Evolutionary conservation across 2,113 vertebrate species (phyloP).

Genomic region (Blennius ocellaris): DNA sequence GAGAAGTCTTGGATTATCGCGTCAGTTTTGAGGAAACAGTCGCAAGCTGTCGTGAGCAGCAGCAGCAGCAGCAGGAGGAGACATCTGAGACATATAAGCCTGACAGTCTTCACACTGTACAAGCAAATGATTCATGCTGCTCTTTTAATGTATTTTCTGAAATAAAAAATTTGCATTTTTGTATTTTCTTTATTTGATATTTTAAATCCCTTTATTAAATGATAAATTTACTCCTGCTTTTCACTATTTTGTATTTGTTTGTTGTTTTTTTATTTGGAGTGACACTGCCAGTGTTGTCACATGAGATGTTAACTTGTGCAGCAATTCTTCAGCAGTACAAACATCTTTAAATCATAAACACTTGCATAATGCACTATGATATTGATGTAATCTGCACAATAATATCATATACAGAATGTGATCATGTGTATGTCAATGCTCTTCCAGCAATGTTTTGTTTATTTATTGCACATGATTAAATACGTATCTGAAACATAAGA

Average conservation of each 20-base stretch:
- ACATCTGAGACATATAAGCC: not conserved
- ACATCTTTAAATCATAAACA: not conserved
- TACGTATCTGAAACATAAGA: not conserved
- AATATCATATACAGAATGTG: not conserved
- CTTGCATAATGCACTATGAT: not conserved
- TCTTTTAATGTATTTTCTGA: no score
- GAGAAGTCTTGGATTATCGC: slow-evolving; percentile 1
- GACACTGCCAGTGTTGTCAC: not conserved
- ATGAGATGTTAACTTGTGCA: not conserved
- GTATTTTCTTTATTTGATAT: not conserved
- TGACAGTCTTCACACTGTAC: not conserved
- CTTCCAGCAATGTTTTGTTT: not conserved
- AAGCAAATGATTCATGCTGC: not conserved
- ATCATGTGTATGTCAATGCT: not conserved
- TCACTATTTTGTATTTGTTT: not conserved
- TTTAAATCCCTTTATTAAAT: not conserved
- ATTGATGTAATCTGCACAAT: not conserved
- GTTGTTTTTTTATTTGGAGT: slow-evolving; percentile 12
- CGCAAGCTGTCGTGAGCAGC: not conserved
- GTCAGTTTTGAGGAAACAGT: no score
- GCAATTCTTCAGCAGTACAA: slow-evolving; percentile 1
- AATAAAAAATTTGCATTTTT: not conserved
- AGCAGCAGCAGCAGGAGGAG: no score
- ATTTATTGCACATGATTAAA: slow-evolving; percentile 21
- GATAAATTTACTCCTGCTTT: no score